These are phyloP conservation scores for Noctuana brunneofusca DNA, from an alignment of 2,888 invertebrate genomes.

Conservation along the genomic window DNA sequence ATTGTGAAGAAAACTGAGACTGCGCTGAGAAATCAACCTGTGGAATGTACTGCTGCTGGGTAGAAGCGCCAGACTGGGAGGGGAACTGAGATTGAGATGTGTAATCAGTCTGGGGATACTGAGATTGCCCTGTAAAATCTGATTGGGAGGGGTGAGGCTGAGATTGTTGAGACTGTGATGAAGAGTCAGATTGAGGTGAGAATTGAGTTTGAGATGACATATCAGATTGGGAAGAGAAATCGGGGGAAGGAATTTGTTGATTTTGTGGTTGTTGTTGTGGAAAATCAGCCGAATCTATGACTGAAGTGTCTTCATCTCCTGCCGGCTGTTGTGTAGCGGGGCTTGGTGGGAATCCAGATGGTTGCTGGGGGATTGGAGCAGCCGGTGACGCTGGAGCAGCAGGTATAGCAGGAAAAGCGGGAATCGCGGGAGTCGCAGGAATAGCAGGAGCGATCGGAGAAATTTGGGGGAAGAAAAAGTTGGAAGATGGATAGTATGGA, in stretches of 20 bases:
- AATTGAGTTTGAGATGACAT: conserved; percentile 20
- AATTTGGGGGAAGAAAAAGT: conserved; percentile 54
- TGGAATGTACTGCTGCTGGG: neutral
- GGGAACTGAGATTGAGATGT: conserved; percentile 11
- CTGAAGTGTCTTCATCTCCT: conserved; percentile 66
- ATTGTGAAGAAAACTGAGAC: conserved; percentile 1
- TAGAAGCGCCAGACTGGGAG: conserved; percentile 1
- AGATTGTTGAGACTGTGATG: conserved; percentile 16
- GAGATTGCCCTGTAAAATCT: neutral
- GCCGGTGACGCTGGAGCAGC: conserved; percentile 44
- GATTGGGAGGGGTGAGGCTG: conserved; percentile 19
- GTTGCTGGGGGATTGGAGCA: conserved; percentile 36
- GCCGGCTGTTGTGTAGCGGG: conserved; percentile 47
- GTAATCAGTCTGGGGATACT: neutral
- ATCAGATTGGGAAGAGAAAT: conserved; percentile 6
- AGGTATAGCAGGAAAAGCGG: conserved; percentile 38
- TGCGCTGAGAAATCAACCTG: conserved; percentile 5
- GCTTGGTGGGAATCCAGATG: conserved; percentile 41
- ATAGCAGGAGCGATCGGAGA: conserved; percentile 44
- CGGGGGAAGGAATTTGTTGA: conserved; percentile 32
- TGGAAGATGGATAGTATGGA: conserved; percentile 54
- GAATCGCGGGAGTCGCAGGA: conserved; percentile 38
- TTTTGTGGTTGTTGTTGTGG: conserved; percentile 43
- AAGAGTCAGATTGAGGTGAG: neutral
- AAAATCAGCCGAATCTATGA: conserved; percentile 68